These are phyloP conservation scores for Caprella mutica DNA, from an alignment of 2,888 invertebrate genomes.

Conservation along the genomic window DNA sequence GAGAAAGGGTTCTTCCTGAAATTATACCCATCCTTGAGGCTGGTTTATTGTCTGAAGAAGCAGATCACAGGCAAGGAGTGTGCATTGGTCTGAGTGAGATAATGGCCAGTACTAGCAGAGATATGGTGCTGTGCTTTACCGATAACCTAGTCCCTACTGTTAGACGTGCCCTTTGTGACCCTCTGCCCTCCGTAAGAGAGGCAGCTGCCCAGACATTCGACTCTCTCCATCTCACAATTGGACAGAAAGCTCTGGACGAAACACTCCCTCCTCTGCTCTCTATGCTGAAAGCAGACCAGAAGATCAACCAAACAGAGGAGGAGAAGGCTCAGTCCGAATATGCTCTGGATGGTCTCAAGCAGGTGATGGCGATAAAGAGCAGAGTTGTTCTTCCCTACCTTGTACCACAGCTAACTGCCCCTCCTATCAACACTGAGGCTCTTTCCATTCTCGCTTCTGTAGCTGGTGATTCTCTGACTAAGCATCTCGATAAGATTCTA, in stretches of 20 bases:
- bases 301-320: neutral
- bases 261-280: conserved; percentile 85
- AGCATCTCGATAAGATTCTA: conserved; percentile 80
- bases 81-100: conserved; percentile 97
- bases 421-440: conserved; percentile 84
- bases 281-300: conserved; percentile 48
- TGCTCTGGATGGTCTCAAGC: conserved; percentile 86
- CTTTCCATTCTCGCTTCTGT: conserved; percentile 86
- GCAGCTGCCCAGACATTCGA: conserved; percentile 97
- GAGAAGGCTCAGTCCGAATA: conserved; percentile 49
- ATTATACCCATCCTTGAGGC: conserved; percentile 94
- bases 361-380: conserved; percentile 94
- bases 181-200: conserved; percentile 74
- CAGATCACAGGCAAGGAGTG: conserved; percentile 95
- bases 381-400: conserved; percentile 90
- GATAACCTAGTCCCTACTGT: conserved; percentile 85
- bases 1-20: conserved; percentile 92
- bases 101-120: conserved; percentile 88
- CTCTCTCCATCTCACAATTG: conserved; percentile 86
- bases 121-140: conserved; percentile 82
- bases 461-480: conserved; percentile 81
- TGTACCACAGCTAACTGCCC: conserved; percentile 76
- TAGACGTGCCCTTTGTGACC: conserved; percentile 85
- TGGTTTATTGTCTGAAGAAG: conserved; percentile 76
- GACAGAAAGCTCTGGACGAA: conserved; percentile 86